Base-by-base conservation (phyloP, 2,888 invertebrate genomes). In the Synanthedon andrenaeformis region DNA sequence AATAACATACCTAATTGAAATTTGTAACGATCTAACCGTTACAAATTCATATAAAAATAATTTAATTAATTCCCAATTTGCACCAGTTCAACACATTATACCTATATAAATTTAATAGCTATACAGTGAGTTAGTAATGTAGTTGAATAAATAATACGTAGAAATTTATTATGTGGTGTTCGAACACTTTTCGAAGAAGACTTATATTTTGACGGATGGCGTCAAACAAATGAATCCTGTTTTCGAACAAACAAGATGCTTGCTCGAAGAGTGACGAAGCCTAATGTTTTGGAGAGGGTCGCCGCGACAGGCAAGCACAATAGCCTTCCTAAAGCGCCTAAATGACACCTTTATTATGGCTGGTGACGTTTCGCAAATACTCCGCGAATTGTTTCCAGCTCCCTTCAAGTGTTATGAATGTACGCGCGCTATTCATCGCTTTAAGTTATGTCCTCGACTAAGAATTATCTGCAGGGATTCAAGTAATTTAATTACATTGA, bases 331-430 rank as follows among this genome's bases (percentile, higher is more conserved):
- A 68, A 67, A 77, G 70, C 69, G 60, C 57, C 67, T 75, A 72
- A 77, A 76, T 79, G 80, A 80, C 79, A 74, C 74, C 74, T 80
- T 80, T 76, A 82, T 82, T 82, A 80, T 69, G 67, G 65, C 57
- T 63, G 72, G 67, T 78, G 79, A 81, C 78, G 73, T 72, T 71
- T 74, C 67, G 65, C 69, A 72, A 79, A 78, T 77, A 76, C 74
- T 74, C 69, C 52, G 63, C 62, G 69, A 74, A 77, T 75, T 79
- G 76, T 78, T 74, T 52, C 48, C 55, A 55, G 51, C 51, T 62
- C 51, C 28, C 12, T 28, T 28, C 28, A n/a, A 49, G 41, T 41
- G 12, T 51, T 51, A 51, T 35, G 51, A 51, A 51, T 51, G 13
- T 28, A n/a, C 14, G 45, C 45, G 13, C 13, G n/a, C 45, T 13